Evolutionary conservation across 2,888 invertebrate genomes (phyloP), one percentile per base, ranked within the genome.

Genomic region (Phania funesta): DNA sequence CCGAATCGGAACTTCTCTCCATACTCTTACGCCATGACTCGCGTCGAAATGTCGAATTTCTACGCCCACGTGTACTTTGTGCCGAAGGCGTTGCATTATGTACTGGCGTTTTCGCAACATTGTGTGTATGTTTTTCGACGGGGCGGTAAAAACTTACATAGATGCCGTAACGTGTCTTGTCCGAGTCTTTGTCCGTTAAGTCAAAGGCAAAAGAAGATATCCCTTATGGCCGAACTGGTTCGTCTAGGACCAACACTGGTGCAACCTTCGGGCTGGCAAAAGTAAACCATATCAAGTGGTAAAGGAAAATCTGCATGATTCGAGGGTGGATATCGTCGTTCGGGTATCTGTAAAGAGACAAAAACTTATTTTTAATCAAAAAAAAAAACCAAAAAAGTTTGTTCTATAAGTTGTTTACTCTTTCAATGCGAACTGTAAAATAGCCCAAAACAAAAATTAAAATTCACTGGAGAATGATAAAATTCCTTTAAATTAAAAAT

Each of bases 211-310:
- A 99, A 16, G 99, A 98, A 29, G 97, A 98, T 96, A 91, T 99
- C 99, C 79, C 98, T 93, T 58, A 95, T 92, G 41, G 95, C 94
- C 0, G 91, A 88, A 5, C 90, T 90, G 20, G 96, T 95, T 83
- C 96, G 94, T 86, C 97, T 94, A 7, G 97, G 97, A 13, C 98
- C 97, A 82, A 97, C 96, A 83, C 95, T 96, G 84, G 95, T 95
- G 91, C 99, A 99, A 71, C 99, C 99, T 92, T 99, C 99, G 1
- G 99, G 99, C 91, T 99, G 99, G 89, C 99, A 99, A 92, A 99
- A 99, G 92, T 98, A 99, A 26, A 99, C 98, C 94, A 99, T 99
- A 91, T 99, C 99, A 88, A 98, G 93, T 0, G 99, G 99, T 87
- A 99, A 92, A 0, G 97, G 96, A 91, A 99, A 99, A 92, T 99